phyloP scores from a whole-genome alignment of 2,113 vertebrate species.

The Nycticorax nycticorax region DNA sequence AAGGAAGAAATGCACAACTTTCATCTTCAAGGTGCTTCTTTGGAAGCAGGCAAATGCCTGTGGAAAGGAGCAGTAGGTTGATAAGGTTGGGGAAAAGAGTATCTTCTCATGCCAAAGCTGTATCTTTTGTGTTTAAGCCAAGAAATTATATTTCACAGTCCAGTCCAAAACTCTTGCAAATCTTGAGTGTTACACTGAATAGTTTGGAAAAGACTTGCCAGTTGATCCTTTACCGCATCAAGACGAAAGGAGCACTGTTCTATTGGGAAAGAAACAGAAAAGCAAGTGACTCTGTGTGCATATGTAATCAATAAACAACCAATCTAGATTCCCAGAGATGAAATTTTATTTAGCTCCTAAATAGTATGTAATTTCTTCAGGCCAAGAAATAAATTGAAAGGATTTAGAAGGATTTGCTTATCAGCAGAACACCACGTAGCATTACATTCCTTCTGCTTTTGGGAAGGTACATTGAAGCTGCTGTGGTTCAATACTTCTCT shows the following conservation, averaged over 20 bases:
- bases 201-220: not conserved
- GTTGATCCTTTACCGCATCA: not conserved
- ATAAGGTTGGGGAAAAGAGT: not conserved
- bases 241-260: not conserved
- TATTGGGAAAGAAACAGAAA: not conserved
- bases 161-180: not conserved
- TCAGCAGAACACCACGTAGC: conserved; percentile 79
- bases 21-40: not conserved
- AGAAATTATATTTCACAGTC: not conserved
- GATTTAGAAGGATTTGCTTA: conserved; percentile 89
- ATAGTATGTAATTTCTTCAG: conserved; percentile 81
- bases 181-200: not conserved
- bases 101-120: not conserved
- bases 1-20: not conserved
- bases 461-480: conserved; percentile 81
- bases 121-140: not conserved
- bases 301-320: conserved; percentile 54
- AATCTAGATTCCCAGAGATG: conserved; percentile 70
- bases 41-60: not conserved
- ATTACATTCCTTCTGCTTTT: conserved; percentile 77
- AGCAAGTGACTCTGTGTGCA: not conserved
- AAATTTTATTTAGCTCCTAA: conserved; percentile 65
- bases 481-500: conserved; percentile 79
- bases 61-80: not conserved
- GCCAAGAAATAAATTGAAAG: conserved; percentile 86